These are phyloP conservation scores for Microdon myrmicae DNA, from an alignment of 2,888 invertebrate species.

Conservation along the genomic window DNA sequence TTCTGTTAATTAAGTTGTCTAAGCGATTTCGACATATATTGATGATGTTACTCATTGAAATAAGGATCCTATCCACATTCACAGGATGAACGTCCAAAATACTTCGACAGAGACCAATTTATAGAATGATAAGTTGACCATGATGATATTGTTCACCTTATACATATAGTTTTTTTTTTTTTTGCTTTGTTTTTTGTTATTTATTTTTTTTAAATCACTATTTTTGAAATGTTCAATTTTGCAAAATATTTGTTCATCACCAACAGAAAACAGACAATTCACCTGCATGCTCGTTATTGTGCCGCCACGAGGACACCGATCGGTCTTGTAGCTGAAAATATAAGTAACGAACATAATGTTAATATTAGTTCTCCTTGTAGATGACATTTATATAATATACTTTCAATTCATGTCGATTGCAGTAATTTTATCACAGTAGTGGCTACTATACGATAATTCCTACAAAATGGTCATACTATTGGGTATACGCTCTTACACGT, in stretches of 20 bases:
- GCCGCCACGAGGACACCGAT: conserved; percentile 80
- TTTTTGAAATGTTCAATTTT: conserved; percentile 25
- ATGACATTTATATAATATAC: conserved; percentile 35
- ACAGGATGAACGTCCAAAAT: conserved; percentile 32
- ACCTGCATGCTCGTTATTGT: conserved; percentile 75
- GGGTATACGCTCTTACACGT: conserved; percentile 53
- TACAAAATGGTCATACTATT: conserved; percentile 53
- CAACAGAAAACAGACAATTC: conserved; percentile 84
- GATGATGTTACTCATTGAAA: conserved; percentile 19
- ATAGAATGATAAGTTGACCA: conserved; percentile 25
- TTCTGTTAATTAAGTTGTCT: conserved; percentile 31
- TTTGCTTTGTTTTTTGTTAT: neutral
- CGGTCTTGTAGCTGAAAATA: conserved; percentile 78
- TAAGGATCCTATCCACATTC: conserved; percentile 17
- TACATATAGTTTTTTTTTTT: conserved; percentile 3
- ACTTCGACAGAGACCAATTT: conserved; percentile 46
- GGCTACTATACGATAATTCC: conserved; percentile 53
- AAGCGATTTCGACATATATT: conserved; percentile 31
- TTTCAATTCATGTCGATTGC: conserved; percentile 53
- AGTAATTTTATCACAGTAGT: conserved; percentile 52
- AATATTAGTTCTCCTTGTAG: conserved; percentile 34
- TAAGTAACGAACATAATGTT: conserved; percentile 30
- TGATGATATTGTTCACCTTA: conserved; percentile 33
- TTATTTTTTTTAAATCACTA: neutral
- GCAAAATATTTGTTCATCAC: conserved; percentile 69